phyloP scores from a whole-genome alignment of 2,797 vertebrate species.

The Clarias laeviceps region DNA sequence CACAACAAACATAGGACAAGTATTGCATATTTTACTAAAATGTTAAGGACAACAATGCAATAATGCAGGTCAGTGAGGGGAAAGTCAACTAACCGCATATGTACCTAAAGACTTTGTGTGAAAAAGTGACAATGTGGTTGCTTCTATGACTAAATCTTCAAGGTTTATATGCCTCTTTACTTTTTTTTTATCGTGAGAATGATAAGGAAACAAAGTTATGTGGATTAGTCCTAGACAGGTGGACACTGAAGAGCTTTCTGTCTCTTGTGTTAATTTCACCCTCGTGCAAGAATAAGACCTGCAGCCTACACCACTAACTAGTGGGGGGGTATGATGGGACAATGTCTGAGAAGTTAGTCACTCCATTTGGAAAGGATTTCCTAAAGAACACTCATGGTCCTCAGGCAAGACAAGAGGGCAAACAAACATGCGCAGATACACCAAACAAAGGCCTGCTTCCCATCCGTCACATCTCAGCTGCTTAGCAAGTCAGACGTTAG shows the following conservation, averaged over 20 bases:
- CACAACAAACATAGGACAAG: neutral
- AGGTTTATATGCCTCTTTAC: neutral
- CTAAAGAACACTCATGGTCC: conserved; percentile 51
- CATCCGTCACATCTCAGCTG: conserved; percentile 2
- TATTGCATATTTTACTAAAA: neutral
- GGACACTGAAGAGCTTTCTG: conserved; percentile 23
- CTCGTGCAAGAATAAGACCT: conserved; percentile 31
- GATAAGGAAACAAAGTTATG: neutral
- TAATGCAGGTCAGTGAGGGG: neutral
- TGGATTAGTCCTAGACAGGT: conserved; percentile 13
- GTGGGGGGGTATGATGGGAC: conserved; percentile 27
- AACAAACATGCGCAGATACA: conserved; percentile 51
- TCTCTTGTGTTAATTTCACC: conserved; percentile 21
- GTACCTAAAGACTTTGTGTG: neutral
- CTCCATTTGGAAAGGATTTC: conserved; percentile 50
- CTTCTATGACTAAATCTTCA: neutral
- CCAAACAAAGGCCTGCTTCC: conserved; percentile 30
- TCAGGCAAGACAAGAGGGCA: conserved; percentile 42
- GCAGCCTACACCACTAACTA: conserved; percentile 1
- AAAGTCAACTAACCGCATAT: neutral
- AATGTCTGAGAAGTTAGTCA: conserved; percentile 45
- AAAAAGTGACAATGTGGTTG: neutral
- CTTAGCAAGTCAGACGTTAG: conserved; percentile 2
- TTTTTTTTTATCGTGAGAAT: neutral
- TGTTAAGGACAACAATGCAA: neutral